Evolutionary conservation across 2,888 invertebrate genomes (phyloP), one percentile per base, ranked within the genome.

Genomic region (Camptogramma bilineatum): DNA sequence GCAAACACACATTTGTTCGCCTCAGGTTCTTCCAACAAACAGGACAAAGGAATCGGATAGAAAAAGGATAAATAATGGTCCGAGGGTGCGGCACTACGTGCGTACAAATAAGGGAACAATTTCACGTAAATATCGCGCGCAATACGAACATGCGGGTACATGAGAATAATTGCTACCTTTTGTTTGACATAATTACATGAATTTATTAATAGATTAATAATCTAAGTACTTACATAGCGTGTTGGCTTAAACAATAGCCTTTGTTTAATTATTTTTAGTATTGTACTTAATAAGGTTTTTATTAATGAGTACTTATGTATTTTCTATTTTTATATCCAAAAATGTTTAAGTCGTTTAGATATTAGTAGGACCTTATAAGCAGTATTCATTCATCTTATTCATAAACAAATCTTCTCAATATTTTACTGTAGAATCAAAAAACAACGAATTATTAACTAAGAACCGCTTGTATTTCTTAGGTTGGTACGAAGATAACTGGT

Each of bases 401-500:
- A 28, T 28, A 4, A 24, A 7, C 7, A 28, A 7, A 8, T 28
- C 7, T 7, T 28, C 7, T 5, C 28, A 28, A 28, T 7, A 28
- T 28, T 28, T 28, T 28, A 28, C 28, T 28, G 7, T 28, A 2
- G 28, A 28, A 28, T 1, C 28, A 28, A 10, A 13, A 39, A 39
- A 13, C 2, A 13, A 28, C 8, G 34, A 10, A 31, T 9, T 13
- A 2, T 44, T 44, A 13, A 2, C 13, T 17, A 16, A 16, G 16
- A 13, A 7, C 16, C 4, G 13, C 28, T 17, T 39, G 16, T 52
- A 67, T 55, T 72, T 52, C 48, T 1, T 78, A 97, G 97, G 98
- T 64, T 99, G 99, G 99, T 99, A 99, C 88, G 99, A 99, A 83
- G 99, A 99, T 87, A 98, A 99, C 83, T 99, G 99, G 99, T 99